A percentile compares a stretch with the other conserved stretches of the same genome.
These are phyloP conservation scores for Rhabdornis inornatus DNA, from an alignment of 2,113 vertebrate genomes.

Conservation along the genomic window DNA sequence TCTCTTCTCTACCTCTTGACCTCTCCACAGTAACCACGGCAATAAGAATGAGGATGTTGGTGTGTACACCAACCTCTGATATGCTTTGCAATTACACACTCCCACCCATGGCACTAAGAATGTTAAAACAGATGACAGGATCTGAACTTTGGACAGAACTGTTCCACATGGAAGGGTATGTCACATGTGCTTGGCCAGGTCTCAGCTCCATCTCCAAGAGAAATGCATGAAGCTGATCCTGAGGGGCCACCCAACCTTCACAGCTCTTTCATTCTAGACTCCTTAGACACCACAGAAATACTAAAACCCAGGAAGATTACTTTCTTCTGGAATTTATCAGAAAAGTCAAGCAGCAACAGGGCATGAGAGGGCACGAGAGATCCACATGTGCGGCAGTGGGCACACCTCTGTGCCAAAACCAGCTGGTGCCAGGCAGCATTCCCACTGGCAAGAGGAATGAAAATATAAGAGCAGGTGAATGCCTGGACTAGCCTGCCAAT, in stretches of 20 bases:
- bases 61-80: not conserved
- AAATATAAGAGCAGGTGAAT: not conserved
- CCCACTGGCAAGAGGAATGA: not conserved
- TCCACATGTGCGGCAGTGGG: not conserved
- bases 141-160: not conserved
- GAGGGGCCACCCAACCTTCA: not conserved
- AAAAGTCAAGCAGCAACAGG: not conserved
- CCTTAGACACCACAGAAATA: not conserved
- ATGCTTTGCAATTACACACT: not conserved
- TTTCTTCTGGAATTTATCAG: not conserved
- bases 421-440: not conserved
- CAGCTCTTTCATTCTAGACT: not conserved
- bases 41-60: not conserved
- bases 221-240: not conserved
- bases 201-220: not conserved
- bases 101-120: not conserved
- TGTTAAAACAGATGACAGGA: accelerated
- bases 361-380: not conserved
- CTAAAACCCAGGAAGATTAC: not conserved
- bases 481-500: not conserved
- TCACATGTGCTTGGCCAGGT: not conserved
- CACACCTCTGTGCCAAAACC: not conserved
- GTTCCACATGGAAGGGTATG: not conserved
- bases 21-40: not conserved
- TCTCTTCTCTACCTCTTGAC: not conserved